Percentiles rank a stretch among this genome's conserved stretches.
These are phyloP conservation scores for Sebastes vulpes DNA, from an alignment of 2,797 vertebrate genomes.

Conservation along the genomic window DNA sequence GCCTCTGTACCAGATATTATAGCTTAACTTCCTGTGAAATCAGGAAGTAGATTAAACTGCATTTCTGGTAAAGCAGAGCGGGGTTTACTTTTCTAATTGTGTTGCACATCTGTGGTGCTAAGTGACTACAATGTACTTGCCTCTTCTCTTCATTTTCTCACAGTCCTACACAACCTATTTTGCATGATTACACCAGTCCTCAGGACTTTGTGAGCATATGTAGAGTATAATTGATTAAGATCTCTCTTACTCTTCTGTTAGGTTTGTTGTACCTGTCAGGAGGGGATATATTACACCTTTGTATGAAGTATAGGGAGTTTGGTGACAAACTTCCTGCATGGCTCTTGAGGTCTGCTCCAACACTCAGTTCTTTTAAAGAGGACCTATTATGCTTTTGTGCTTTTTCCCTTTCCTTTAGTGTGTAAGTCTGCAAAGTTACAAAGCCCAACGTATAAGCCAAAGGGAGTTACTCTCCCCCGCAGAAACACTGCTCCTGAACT, in stretches of 20 bases:
- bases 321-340: background rate
- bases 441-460: no score
- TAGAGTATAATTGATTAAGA: background rate
- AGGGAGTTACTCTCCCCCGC: no score
- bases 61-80: background rate
- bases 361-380: background rate
- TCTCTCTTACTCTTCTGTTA: background rate
- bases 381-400: no score
- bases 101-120: background rate
- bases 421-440: no score
- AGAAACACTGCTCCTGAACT: no score
- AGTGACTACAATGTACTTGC: background rate
- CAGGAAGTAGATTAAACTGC: constrained; percentile 46
- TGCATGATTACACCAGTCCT: background rate
- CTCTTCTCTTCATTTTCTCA: background rate
- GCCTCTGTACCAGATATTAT: background rate
- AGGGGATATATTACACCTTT: no score
- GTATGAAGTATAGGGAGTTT: no score
- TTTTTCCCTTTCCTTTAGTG: no score
- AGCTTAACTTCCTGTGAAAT: constrained; percentile 41
- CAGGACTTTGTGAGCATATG: background rate
- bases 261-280: background rate
- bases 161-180: background rate
- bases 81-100: constrained; percentile 1
- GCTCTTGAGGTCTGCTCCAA: background rate